These are phyloP conservation scores for Syrista parreyssii DNA, from an alignment of 2,888 invertebrate species.

Conservation along the genomic window DNA sequence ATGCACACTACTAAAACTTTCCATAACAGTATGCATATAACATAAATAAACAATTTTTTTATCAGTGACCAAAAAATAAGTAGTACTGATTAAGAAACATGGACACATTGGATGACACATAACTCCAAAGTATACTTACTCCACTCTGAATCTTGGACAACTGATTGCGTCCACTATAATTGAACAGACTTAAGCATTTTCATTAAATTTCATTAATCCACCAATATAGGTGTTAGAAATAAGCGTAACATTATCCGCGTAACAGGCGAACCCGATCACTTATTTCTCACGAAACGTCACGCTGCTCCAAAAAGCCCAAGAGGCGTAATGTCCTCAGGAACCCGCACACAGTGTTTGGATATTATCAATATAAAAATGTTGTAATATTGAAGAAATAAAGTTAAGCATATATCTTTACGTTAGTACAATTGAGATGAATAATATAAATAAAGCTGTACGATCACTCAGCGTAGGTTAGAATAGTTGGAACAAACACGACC, in stretches of 20 bases:
- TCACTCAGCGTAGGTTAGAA: not conserved
- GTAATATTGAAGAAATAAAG: not conserved
- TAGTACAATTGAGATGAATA: not conserved
- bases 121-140: not conserved
- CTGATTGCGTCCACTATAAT: not conserved
- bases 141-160: not conserved
- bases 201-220: not conserved
- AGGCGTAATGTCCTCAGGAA: not conserved
- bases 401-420: not conserved
- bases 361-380: not conserved
- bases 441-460: not conserved
- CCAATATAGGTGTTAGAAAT: not conserved
- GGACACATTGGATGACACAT: not conserved
- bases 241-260: not conserved
- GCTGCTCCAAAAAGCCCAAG: not conserved
- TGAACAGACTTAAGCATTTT: not conserved
- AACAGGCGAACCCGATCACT: not conserved
- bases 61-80: not conserved
- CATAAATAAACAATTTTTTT: not conserved
- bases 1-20: not conserved
- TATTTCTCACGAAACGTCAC: not conserved
- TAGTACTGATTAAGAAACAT: not conserved
- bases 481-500: not conserved
- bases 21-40: not conserved
- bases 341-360: not conserved